Conservation (phyloP, 2,888 invertebrate genomes). For the Sympetrum striolatum region DNA sequence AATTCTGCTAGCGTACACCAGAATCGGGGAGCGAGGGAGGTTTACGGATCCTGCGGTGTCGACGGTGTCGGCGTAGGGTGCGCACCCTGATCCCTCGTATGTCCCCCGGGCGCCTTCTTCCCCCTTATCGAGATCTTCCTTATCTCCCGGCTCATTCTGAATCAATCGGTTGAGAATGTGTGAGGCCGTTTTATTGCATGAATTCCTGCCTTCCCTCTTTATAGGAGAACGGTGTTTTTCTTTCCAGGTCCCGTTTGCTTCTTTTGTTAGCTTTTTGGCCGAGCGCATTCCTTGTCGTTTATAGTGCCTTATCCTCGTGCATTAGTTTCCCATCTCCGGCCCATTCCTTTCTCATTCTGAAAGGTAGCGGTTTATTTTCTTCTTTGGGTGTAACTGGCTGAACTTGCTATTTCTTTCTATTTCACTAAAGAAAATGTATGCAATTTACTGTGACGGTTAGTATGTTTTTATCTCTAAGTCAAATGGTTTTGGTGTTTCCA, state of each 20-base stretch:
- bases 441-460: too few relatives aligned
- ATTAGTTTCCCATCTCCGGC: not conserved
- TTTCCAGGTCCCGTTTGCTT: not conserved
- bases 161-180: not conserved
- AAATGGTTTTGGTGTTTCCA: too few relatives aligned
- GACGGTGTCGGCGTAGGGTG: not conserved
- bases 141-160: not conserved
- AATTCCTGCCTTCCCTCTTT: not conserved
- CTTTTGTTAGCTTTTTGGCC: not conserved
- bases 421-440: too few relatives aligned
- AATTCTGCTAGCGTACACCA: slow-evolving; percentile 35
- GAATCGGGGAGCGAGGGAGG: not conserved
- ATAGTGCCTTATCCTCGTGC: not conserved
- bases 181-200: not conserved
- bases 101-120: not conserved
- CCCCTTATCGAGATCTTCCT: not conserved
- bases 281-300: not conserved
- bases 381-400: too few relatives aligned
- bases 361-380: too few relatives aligned
- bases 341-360: not conserved
- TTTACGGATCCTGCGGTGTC: not conserved
- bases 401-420: too few relatives aligned
- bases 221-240: not conserved
- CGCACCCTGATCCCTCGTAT: not conserved
- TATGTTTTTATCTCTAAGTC: too few relatives aligned